Evolutionary conservation across 2,113 vertebrate species (phyloP).

Genomic region (Apus apus): DNA sequence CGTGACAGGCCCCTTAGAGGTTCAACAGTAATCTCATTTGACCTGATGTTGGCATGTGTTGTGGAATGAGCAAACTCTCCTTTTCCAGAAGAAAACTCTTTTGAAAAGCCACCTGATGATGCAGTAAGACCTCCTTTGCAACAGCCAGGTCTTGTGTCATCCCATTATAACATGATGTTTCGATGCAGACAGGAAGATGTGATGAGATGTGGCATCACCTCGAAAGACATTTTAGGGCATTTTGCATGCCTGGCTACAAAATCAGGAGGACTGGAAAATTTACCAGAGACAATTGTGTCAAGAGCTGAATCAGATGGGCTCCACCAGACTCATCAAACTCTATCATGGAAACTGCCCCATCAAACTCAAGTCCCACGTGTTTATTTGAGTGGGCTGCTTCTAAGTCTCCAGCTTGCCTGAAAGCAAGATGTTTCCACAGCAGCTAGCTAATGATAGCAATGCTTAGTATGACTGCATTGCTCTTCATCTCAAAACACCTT

Average conservation of each 20-base stretch:
- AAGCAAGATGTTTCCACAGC: constrained; percentile 36
- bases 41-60: not conserved
- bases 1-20: not conserved
- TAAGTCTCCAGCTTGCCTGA: not conserved
- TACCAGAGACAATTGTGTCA: not conserved
- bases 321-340: not conserved
- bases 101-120: not conserved
- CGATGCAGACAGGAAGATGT: not conserved
- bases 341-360: not conserved
- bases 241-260: not conserved
- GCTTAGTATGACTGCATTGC: not conserved
- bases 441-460: constrained; percentile 34
- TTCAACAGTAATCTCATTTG: not conserved
- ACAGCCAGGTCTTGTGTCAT: not conserved
- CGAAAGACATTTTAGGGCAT: not conserved
- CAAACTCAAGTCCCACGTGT: constrained; percentile 18
- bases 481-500: constrained; percentile 11
- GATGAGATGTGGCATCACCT: not conserved
- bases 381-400: constrained; percentile 22
- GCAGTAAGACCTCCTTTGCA: not conserved
- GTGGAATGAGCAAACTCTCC: not conserved
- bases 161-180: not conserved
- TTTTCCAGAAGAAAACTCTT: not conserved
- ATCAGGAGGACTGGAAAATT: not conserved
- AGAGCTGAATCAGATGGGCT: constrained; percentile 34